Evolutionary conservation across 1,140 invertebrate species (phyloP).

Genomic region (Scaptomyza montana): DNA sequence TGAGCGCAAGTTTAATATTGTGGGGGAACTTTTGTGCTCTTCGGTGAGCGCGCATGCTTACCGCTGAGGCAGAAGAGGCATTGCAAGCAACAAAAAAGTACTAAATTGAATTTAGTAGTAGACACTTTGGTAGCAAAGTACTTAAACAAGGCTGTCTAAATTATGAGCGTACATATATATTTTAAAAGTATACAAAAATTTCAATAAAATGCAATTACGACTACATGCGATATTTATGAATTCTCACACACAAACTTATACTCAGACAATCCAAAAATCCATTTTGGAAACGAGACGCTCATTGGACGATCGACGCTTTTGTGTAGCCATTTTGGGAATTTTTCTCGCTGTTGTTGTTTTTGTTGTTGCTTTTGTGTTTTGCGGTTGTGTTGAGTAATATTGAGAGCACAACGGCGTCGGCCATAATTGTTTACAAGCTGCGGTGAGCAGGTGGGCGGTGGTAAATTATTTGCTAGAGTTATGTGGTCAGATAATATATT

Average conservation of each 20-base stretch:
- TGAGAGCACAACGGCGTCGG: constrained; percentile 68
- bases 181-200: too few species aligned
- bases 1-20: background rate
- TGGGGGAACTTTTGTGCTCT: constrained; percentile 38
- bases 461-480: constrained; percentile 52
- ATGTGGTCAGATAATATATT: constrained; percentile 45
- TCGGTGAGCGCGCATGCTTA: constrained; percentile 70
- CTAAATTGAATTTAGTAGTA: constrained; percentile 64
- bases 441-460: constrained; percentile 63
- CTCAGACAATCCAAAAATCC: background rate
- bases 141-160: background rate
- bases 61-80: constrained; percentile 38
- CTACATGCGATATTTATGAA: constrained; percentile 1
- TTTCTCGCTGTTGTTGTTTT: constrained; percentile 45
- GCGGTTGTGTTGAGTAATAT: constrained; percentile 46
- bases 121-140: constrained; percentile 20
- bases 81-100: constrained; percentile 40
- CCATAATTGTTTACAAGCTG: constrained; percentile 78
- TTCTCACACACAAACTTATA: constrained; percentile 4
- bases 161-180: background rate
- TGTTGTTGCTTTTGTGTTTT: constrained; percentile 48
- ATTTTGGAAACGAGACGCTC: constrained; percentile 47
- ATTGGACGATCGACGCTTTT: constrained; percentile 72
- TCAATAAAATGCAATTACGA: background rate
- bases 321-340: constrained; percentile 77